Base-by-base conservation (phyloP, 1,140 invertebrate species). In the Caerostris darwini region DNA sequence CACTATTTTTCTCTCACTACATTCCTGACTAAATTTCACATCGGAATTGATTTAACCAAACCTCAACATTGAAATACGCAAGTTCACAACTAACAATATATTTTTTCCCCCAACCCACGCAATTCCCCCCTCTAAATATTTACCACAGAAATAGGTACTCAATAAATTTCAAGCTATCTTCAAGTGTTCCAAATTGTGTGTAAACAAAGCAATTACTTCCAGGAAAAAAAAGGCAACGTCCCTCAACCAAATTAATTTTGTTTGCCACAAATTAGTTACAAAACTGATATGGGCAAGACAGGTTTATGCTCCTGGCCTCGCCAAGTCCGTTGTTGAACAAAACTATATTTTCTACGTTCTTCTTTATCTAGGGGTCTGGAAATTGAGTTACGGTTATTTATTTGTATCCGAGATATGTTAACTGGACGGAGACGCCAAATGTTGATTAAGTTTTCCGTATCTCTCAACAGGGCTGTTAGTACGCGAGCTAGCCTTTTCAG, bases 151-250 rank as follows among this genome's bases (percentile, higher is more conserved):
- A 77, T 34, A 7, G 69, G 10, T 12, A 34, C 6, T 8, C 19
- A 77, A 77, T 77, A 77, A 77, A 77, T 77, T 77, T 12, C 8
- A 7, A 10, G 8, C 34, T 77, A 77, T 77, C 69, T 50, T 50
- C 19, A 10, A 34, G 7, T 10, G 10, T 7, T 19, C 54, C 56
- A 14, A 56, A 56, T 57, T 10, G 14, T 57, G 81, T 56, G 81
- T 83, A 83, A 83, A 83, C 81, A 83, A 19, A n/a, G 81, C 56
- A 56, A 57, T 83, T 83, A 83, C 81, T 56, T 53, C 61, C 69
- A 6, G 4, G 3, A 8, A 50, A 83, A 83, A 7, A 64, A 64
- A 64, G 17, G 61, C 17, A 10, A 6, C 5, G 14, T n/a, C 5
- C 17, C 81, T 7, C 14, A 14, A 14, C 54, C 53, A 54, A 83